Evolutionary conservation across 2,113 vertebrate species (phyloP), one percentile per base, ranked within the genome.

Genomic region (Lophura nycthemera): DNA sequence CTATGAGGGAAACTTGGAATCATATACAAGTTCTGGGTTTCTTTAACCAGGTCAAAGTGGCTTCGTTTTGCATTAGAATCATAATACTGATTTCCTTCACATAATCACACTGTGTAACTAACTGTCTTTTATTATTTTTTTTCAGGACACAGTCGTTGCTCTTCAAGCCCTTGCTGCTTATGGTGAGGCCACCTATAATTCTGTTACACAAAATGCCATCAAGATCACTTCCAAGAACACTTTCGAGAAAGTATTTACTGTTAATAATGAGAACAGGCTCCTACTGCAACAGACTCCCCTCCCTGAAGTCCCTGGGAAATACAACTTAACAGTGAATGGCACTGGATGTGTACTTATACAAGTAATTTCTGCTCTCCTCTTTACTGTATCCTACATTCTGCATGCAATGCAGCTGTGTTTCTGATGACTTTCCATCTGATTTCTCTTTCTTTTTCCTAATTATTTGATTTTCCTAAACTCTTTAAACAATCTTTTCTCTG

Each of bases 61-160:
- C 11, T 40, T 15, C 7, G 11, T 13, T 29, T 87, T 1, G 0
- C 59, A 25, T 2, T 72, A 59, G 15, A 83, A 54, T 32, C 2
- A 2, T 56, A 38, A 59, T 16, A 86, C 66, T 25, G 38, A 60
- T 29, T 13, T 60, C 34, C 27, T 47, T 47, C 47, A 10, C 45
- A 61, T 15, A 0, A 24, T 57, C 59, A 71, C 0, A 0, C 6
- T 56, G 17, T 32, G 18, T 43, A 52, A 10, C 15, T 70, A 76
- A 45, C 30, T 48, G 17, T 24, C 27, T 70, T 78, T 30, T 40
- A 21, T 30, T 60, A 29, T 65, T 71, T 88, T 54, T 25, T 80
- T 57, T 76, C 81, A 98, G 97, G 97, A 98, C 67, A 98, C 98
- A 21, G 90, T 97, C 19, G 82, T 96, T 64, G 97, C 97, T 36